These are phyloP conservation scores for Tupaia tana DNA, from an alignment of 2,113 vertebrate species.

Conservation along the genomic window DNA sequence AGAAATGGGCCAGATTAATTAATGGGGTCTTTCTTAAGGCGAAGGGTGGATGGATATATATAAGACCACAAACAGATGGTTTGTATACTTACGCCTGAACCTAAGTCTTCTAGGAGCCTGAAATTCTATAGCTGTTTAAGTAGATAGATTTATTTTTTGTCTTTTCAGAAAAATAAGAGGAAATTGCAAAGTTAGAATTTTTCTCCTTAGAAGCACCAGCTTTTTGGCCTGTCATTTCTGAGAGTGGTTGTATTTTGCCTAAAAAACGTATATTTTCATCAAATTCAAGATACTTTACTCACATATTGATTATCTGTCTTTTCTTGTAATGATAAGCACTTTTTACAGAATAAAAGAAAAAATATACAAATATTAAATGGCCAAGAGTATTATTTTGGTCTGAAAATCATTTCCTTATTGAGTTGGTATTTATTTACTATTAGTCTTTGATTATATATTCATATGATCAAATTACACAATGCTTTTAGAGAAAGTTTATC, in stretches of 20 bases:
- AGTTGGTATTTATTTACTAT: neutral
- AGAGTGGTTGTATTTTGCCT: neutral
- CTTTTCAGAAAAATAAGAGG: neutral
- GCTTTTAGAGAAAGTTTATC: neutral
- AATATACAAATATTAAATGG: neutral
- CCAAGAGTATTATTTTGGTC: neutral
- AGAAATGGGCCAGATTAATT: neutral
- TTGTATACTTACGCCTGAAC: too few relatives aligned
- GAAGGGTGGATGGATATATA: neutral
- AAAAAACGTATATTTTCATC: neutral
- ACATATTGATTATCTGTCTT: neutral
- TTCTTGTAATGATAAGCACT: neutral
- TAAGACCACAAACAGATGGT: too few relatives aligned
- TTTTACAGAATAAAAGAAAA: slow-evolving; percentile 2
- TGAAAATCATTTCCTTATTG: neutral
- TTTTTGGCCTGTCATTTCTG: neutral
- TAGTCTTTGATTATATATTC: neutral
- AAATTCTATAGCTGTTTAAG: neutral
- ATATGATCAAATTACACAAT: neutral
- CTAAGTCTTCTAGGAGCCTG: neutral
- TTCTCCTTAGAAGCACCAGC: neutral
- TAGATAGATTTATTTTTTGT: neutral
- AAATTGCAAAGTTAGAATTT: neutral
- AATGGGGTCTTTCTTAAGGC: neutral
- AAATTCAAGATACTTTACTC: neutral